Conservation (phyloP, 2,113 vertebrate species). For the Elephas maximus region DNA sequence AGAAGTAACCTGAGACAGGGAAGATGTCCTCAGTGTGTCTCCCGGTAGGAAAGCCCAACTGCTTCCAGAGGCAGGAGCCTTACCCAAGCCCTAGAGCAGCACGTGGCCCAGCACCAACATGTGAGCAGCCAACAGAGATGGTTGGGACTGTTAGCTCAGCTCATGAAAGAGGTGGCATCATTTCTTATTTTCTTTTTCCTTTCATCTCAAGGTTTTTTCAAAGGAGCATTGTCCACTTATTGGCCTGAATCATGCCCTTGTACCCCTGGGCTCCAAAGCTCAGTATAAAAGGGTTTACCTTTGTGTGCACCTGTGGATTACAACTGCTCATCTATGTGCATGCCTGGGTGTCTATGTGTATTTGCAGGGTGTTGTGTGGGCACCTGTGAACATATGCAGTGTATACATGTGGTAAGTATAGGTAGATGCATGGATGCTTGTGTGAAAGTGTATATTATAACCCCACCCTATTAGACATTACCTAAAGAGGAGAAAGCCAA, state of each 20-base stretch:
- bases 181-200: slow-evolving; percentile 16
- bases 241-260: background rate
- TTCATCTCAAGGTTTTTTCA: slow-evolving; percentile 18
- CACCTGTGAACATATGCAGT: background rate
- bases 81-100: background rate
- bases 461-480: background rate
- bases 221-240: background rate
- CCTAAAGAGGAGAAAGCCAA: background rate
- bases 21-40: background rate
- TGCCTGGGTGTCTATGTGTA: background rate
- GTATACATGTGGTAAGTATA: accelerated
- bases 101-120: background rate
- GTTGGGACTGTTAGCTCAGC: background rate
- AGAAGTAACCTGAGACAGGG: background rate
- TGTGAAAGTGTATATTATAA: background rate
- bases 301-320: background rate
- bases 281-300: background rate
- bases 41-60: background rate
- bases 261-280: background rate
- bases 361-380: background rate
- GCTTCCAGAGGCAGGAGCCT: background rate
- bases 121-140: background rate
- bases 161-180: background rate
- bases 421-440: background rate
- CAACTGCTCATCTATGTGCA: background rate